A percentile compares a stretch with the other conserved stretches of the same genome.
Evolutionary conservation across 1,140 invertebrate species (phyloP).

Genomic region (Mizuhopecten yessoensis): DNA sequence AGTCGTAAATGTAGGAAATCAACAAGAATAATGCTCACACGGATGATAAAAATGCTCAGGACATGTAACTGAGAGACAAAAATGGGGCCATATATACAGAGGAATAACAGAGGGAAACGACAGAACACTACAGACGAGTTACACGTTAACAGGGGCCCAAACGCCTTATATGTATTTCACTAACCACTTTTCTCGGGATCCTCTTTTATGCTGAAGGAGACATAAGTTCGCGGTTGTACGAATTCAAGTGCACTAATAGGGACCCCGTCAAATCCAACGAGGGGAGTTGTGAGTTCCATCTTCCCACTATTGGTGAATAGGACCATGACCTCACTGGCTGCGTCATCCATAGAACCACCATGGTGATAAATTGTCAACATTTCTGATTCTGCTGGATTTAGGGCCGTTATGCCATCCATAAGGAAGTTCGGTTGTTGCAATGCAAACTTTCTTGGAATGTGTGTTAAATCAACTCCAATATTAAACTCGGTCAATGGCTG

Average conservation of each 20-base stretch:
- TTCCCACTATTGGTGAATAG: slow-evolving; percentile 41
- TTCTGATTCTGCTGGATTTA: background rate
- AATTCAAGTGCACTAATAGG: slow-evolving; percentile 20
- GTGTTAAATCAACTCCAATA: slow-evolving; percentile 6
- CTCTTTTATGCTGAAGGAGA: background rate
- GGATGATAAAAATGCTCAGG: no score
- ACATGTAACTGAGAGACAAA: no score
- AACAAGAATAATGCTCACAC: no score
- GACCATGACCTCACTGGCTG: background rate
- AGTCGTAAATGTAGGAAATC: no score
- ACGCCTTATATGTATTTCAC: background rate
- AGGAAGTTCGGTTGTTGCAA: background rate
- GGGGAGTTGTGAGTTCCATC: background rate
- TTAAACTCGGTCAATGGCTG: slow-evolving; percentile 44
- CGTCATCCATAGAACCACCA: background rate
- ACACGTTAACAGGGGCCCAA: no score
- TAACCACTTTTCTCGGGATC: background rate
- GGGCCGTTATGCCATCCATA: background rate
- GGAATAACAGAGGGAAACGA: no score
- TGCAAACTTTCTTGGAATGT: background rate
- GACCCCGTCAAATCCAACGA: slow-evolving; percentile 7
- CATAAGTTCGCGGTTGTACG: background rate
- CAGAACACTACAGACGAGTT: no score
- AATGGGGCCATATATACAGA: no score
- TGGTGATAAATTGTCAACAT: background rate